A percentile compares a stretch with the other conserved stretches of the same genome.
Evolutionary conservation across 2,888 invertebrate species (phyloP).

Genomic region (Caenorhabditis sp.): DNA sequence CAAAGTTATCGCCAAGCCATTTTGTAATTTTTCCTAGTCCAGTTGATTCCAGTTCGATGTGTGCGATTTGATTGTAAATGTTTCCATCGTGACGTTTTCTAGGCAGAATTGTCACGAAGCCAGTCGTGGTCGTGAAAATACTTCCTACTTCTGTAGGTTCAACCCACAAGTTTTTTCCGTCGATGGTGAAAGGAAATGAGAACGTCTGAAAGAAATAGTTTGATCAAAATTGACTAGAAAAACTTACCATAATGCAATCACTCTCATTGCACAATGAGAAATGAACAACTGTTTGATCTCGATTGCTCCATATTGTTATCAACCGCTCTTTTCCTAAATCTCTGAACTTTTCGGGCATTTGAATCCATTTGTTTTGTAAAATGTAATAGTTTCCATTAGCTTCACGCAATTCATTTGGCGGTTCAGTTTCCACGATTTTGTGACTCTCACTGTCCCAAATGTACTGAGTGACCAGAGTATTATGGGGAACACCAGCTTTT

Average conservation of each 20-base stretch:
- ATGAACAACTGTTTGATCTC: slow-evolving; percentile 67
- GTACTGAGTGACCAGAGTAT: slow-evolving; percentile 65
- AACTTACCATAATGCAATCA: slow-evolving; percentile 64
- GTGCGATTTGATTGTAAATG: slow-evolving; percentile 80
- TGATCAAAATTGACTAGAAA: neutral
- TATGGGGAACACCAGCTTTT: slow-evolving; percentile 69
- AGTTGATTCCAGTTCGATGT: slow-evolving; percentile 74
- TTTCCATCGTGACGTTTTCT: slow-evolving; percentile 73
- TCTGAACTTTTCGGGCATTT: slow-evolving; percentile 30
- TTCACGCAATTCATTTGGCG: slow-evolving; percentile 65
- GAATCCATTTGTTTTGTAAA: slow-evolving; percentile 66
- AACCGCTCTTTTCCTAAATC: slow-evolving; percentile 63
- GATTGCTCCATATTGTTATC: slow-evolving; percentile 70
- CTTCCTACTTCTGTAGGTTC: slow-evolving; percentile 66
- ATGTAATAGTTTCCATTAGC: slow-evolving; percentile 66
- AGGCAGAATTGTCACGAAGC: slow-evolving; percentile 80
- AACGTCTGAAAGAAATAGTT: slow-evolving; percentile 57
- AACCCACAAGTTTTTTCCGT: slow-evolving; percentile 66
- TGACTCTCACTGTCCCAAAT: slow-evolving; percentile 71
- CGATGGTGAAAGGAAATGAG: slow-evolving; percentile 60
- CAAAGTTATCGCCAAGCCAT: slow-evolving; percentile 79
- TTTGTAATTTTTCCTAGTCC: slow-evolving; percentile 62
- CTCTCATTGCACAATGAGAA: slow-evolving; percentile 67
- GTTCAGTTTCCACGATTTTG: slow-evolving; percentile 67
- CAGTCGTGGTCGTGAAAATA: slow-evolving; percentile 68